These are phyloP conservation scores for Panonychus citri DNA, from an alignment of 1,140 invertebrate species.

Conservation along the genomic window DNA sequence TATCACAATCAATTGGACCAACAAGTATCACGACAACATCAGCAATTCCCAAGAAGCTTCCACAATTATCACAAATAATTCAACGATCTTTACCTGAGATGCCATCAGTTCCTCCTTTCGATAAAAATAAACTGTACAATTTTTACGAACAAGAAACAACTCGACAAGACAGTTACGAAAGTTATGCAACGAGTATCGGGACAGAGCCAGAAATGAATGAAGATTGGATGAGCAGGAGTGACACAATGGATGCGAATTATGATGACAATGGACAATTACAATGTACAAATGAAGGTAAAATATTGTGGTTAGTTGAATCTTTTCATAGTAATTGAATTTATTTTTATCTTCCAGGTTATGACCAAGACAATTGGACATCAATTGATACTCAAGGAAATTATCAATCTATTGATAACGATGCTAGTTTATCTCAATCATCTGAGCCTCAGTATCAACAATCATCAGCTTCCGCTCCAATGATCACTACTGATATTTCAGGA, in stretches of 20 bases:
- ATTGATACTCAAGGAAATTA: not conserved
- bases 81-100: slow-evolving; percentile 12
- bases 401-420: not conserved
- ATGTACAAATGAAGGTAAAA: too few relatives aligned
- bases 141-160: slow-evolving; percentile 10
- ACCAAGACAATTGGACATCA: not conserved
- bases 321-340: too few relatives aligned
- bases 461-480: too few relatives aligned
- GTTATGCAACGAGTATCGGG: slow-evolving; percentile 3
- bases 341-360: not conserved
- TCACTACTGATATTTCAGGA: not conserved
- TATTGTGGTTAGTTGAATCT: too few relatives aligned
- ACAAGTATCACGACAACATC: slow-evolving; percentile 12
- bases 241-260: not conserved
- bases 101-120: slow-evolving; percentile 16
- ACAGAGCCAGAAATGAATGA: slow-evolving; percentile 1
- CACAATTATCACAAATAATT: slow-evolving; percentile 22
- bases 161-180: slow-evolving; percentile 14
- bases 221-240: not conserved
- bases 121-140: slow-evolving; percentile 6
- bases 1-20: slow-evolving; percentile 19
- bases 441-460: too few relatives aligned
- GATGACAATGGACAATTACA: too few relatives aligned
- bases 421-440: too few relatives aligned
- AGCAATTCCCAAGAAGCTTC: slow-evolving; percentile 4